A percentile compares a stretch with the other conserved stretches of the same genome.
Evolutionary conservation across 2,888 invertebrate species (phyloP).

Genomic region (Drosophila longiperda): DNA sequence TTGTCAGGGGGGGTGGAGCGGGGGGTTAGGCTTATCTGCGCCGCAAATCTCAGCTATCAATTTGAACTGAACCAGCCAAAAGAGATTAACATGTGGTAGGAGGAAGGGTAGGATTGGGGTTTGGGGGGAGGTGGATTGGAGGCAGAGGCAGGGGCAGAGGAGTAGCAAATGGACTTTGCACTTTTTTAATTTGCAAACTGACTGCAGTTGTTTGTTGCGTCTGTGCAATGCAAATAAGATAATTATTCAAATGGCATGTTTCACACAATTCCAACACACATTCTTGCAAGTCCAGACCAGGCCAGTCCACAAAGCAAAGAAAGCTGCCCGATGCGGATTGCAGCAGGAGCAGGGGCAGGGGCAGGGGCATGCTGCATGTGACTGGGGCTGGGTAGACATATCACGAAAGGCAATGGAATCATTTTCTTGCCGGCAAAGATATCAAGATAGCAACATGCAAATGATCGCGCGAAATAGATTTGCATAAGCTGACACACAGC

Average conservation of each 20-base stretch:
- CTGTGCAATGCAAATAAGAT: conserved; percentile 82
- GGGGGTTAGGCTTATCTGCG: conserved; percentile 58
- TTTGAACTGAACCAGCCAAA: conserved; percentile 71
- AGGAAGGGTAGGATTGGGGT: not conserved
- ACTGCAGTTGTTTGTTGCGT: conserved; percentile 65
- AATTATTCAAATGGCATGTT: conserved; percentile 84
- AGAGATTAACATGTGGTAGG: conserved; percentile 64
- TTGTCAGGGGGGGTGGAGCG: conserved; percentile 42
- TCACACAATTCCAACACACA: conserved; percentile 83
- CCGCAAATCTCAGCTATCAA: conserved; percentile 74
- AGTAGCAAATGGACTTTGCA: conserved; percentile 65
- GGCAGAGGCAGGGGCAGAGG: not conserved
- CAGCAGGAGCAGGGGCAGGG: not conserved
- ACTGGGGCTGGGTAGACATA: conserved; percentile 23
- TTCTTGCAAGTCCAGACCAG: conserved; percentile 61
- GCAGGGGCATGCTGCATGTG: not conserved
- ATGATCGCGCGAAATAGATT: conserved; percentile 78
- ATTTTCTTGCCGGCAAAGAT: conserved; percentile 76
- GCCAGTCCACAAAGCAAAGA: conserved; percentile 36
- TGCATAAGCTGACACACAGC: conserved; percentile 65
- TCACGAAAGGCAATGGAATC: conserved; percentile 79
- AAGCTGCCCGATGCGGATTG: conserved; percentile 22
- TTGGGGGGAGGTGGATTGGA: not conserved
- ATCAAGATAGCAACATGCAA: conserved; percentile 78
- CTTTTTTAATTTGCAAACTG: conserved; percentile 76